Evolutionary conservation across 1,140 invertebrate genomes (phyloP).

Genomic region (Diploscapter pachys): DNA sequence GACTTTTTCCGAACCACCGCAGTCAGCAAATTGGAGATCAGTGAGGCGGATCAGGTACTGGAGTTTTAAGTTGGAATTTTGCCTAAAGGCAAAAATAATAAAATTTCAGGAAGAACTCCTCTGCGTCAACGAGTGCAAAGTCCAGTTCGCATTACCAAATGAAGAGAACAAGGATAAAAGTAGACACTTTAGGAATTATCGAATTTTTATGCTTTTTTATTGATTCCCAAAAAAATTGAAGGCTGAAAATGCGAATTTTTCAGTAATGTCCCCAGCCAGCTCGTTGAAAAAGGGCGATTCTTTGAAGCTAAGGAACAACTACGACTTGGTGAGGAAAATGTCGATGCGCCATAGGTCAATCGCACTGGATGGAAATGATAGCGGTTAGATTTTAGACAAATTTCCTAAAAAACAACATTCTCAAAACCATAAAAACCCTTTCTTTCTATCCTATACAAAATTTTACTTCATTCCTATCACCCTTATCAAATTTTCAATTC

Average conservation of each 20-base stretch:
- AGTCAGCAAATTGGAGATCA: constrained; percentile 57
- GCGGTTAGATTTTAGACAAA: constrained; percentile 2
- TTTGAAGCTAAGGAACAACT: constrained; percentile 48
- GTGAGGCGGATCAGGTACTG: constrained; percentile 22
- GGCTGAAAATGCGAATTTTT: neutral
- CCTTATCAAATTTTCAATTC: no score
- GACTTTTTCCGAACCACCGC: constrained; percentile 58
- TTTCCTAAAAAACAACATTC: no score
- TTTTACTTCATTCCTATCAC: no score
- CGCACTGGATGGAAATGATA: constrained; percentile 47
- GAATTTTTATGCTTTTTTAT: neutral
- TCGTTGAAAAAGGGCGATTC: constrained; percentile 50
- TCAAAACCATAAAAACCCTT: no score
- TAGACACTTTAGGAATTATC: neutral
- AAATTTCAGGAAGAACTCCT: no score
- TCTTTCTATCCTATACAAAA: no score
- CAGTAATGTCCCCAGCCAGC: neutral
- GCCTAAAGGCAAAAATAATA: no score
- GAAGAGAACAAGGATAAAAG: constrained; percentile 26
- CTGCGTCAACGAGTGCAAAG: neutral
- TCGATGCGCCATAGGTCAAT: constrained; percentile 58
- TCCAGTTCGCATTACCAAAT: constrained; percentile 26
- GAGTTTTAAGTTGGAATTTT: no score
- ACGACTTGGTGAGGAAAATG: constrained; percentile 47
- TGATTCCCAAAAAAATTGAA: constrained; percentile 10